Percentiles rank a stretch among this genome's conserved stretches.
Evolutionary conservation across 1,140 invertebrate genomes (phyloP).

Genomic region (Orchesella cincta): DNA sequence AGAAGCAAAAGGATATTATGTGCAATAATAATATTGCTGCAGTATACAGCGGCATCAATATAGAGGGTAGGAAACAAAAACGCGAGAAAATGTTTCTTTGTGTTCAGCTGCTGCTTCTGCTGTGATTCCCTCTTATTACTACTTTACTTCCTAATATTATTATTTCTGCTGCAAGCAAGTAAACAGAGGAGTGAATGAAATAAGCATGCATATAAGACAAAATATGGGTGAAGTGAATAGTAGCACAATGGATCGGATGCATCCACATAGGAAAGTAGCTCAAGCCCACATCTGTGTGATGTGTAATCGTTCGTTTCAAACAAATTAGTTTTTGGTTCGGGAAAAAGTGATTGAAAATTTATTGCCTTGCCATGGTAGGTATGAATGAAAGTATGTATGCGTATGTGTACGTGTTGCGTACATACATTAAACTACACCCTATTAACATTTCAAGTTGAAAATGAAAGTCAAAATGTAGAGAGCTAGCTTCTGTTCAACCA

Average conservation of each 20-base stretch:
- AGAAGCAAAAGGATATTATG: slow-evolving; percentile 8
- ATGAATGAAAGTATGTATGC: neutral
- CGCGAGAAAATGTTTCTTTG: neutral
- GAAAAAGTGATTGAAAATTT: slow-evolving; percentile 29
- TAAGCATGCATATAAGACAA: neutral
- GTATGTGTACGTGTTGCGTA: neutral
- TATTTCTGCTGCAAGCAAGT: slow-evolving; percentile 13
- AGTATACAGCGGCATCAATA: neutral
- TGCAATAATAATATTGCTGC: neutral
- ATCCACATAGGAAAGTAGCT: neutral
- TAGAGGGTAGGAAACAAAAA: neutral
- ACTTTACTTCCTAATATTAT: slow-evolving; percentile 6
- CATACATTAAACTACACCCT: no score
- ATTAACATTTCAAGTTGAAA: no score
- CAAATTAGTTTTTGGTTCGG: slow-evolving; percentile 25
- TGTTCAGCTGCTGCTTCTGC: neutral
- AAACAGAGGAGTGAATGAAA: neutral
- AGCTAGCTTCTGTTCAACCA: neutral
- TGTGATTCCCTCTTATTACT: slow-evolving; percentile 7
- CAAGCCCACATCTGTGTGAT: slow-evolving; percentile 14
- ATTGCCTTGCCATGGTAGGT: slow-evolving; percentile 9
- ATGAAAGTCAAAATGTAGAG: no score
- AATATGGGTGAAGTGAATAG: neutral
- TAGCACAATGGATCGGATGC: neutral
- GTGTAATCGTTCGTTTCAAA: slow-evolving; percentile 27